Base-by-base conservation (phyloP, 2,888 invertebrate species). In the Euplagia quadripunctaria region DNA sequence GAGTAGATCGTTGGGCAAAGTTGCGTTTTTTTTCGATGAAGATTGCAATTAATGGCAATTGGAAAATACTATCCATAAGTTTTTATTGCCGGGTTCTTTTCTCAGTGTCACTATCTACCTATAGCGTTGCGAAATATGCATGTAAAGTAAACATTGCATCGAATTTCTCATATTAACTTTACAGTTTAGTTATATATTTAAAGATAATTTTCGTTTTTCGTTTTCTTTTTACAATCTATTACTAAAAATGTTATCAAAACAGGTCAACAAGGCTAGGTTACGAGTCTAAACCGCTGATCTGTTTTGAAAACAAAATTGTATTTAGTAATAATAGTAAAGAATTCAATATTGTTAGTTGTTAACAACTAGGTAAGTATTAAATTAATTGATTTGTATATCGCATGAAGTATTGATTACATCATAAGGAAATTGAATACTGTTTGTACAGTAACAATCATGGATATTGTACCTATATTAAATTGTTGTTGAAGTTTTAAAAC, bases 241-340 rank as follows among this genome's bases (percentile, higher is more conserved):
- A 31, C 31, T 31, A 31, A 31, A 31, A 31, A 31, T 31, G 31
- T 31, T 79, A 71, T 75, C 73, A 68, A 83, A 81, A 83, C 74
- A 76, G 83, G 82, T 76, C 74, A 83, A 55, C 31, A 31, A 31
- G 2, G 31, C 31, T 31, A 31, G 31, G 31, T 31, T 31, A 31
- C 31, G 1, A 31, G 31, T 31, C 31, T 31, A 31, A 31, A 31
- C 31, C 31, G 1, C 31, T 31, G 31, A 31, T 31, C 31, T 31
- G 31, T 31, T 31, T 31, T 31, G 31, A 31, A 31, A 31, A 31
- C 1, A 31, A 31, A 1, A 31, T 31, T 31, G 31, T 70, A 73
- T 75, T 67, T 41, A 76, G 72, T 70, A 73, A 78, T 20, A 76
- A 79, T 72, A 68, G 52, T 73, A 55, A 41, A 72, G 72, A 70